Evolutionary conservation across 2,888 invertebrate genomes (phyloP), one percentile per base, ranked within the genome.

Genomic region (Macrophya annulata): DNA sequence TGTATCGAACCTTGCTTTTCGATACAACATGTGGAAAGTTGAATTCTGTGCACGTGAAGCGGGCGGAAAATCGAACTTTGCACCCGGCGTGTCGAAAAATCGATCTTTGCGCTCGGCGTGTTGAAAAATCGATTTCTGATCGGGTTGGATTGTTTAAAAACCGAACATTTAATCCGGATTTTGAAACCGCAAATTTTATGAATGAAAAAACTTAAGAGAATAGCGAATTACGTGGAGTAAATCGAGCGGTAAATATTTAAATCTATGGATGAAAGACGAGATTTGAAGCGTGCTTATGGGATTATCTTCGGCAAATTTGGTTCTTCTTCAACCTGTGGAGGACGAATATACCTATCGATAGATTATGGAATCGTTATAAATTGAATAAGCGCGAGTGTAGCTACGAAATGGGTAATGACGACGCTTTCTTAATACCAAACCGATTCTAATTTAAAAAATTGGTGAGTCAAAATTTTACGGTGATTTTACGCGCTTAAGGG

Each of bases 401-500:
- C n/a, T 37, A 4, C 1, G 43, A 37, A 8, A 55, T n/a, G n/a
- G 17, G n/a, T 40, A 17, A 37, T 43, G 43, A 17, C n/a, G 25
- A 25, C 15, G 25, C 15, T 76, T 25, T 48, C 25, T 76, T 45
- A 76, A 48, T 48, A 76, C 48, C 62, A 2, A 72, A 37, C n/a
- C 79, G 59, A 37, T 40, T 21, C 40, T 37, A 0, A 59, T 31
- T 79, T 59, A n/a, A 40, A 31, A 31, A 79, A n/a, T 21, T n/a
- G 21, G 21, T n/a, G 17, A 40, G 10, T 9, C 59, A 0, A 79
- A 79, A 59, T 79, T 79, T 59, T n/a, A 59, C 40, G 79, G 40
- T 59, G 79, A 59, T 79, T 40, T 59, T 8, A 79, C 59, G 59
- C 21, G 79, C 37, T 40, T 59, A 40, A 6, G 59, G 79, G 17